A percentile compares a stretch with the other conserved stretches of the same genome.
phyloP scores from a whole-genome alignment of 2,113 vertebrate species.

The Corythornis vintsioides region DNA sequence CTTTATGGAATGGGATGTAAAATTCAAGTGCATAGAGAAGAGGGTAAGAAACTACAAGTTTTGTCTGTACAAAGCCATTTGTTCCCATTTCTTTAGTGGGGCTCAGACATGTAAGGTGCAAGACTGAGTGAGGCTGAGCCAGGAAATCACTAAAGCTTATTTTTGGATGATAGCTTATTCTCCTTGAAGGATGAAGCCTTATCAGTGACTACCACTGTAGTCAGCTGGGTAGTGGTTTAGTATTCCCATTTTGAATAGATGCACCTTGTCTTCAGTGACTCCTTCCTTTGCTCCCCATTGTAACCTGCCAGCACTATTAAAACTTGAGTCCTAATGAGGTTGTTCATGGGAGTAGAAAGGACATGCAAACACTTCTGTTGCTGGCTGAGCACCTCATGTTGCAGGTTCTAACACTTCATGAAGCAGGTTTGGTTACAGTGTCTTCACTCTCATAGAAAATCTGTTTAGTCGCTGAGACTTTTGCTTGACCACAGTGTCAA shows the following conservation, averaged over 20 bases:
- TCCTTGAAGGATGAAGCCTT: neutral
- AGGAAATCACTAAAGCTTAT: neutral
- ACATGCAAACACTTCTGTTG: neutral
- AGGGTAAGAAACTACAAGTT: neutral
- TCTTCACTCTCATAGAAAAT: neutral
- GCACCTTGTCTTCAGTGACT: neutral
- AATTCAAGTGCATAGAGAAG: neutral
- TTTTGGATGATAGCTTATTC: neutral
- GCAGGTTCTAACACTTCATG: rapidly evolving
- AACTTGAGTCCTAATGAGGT: neutral
- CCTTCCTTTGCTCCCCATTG: neutral
- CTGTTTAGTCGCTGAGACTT: neutral
- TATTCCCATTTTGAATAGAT: neutral
- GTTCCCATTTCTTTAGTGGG: neutral
- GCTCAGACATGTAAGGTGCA: rapidly evolving
- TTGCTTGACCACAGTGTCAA: neutral
- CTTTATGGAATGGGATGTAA: neutral
- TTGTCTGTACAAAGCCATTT: neutral
- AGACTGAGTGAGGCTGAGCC: neutral
- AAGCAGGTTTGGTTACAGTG: neutral
- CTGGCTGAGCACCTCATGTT: neutral
- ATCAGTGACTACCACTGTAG: neutral
- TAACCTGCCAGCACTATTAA: neutral
- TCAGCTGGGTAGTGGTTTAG: neutral
- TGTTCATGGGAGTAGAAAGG: neutral